Conservation (phyloP, 2,113 vertebrate genomes). For the Dascyllus trimaculatus region DNA sequence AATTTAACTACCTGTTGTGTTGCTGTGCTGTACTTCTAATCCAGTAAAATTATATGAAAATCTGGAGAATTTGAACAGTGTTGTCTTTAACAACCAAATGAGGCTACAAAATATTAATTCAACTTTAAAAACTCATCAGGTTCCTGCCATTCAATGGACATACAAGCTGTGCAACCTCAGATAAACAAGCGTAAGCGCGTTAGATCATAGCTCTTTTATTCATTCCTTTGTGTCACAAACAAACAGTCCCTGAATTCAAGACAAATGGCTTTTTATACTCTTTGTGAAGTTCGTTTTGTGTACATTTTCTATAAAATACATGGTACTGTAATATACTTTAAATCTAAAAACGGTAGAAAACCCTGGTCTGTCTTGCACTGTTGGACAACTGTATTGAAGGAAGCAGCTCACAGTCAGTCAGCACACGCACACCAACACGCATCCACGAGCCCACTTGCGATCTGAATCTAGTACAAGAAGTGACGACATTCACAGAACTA, state of each 20-base stretch:
- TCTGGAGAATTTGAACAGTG: too few species aligned
- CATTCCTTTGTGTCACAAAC: constrained; percentile 79
- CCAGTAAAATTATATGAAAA: background rate
- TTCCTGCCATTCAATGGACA: too few species aligned
- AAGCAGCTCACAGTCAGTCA: constrained; percentile 31
- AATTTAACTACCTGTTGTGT: background rate
- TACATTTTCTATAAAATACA: constrained; percentile 78
- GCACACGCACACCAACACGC: background rate
- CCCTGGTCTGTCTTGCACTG: constrained; percentile 54
- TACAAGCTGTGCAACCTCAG: background rate
- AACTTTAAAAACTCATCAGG: too few species aligned
- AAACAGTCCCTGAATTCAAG: constrained; percentile 83
- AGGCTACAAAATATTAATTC: too few species aligned
- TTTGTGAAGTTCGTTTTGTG: constrained; percentile 59
- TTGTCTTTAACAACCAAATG: background rate
- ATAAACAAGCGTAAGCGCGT: background rate
- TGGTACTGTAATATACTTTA: constrained; percentile 61
- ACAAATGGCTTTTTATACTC: constrained; percentile 78
- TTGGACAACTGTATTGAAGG: constrained; percentile 60
- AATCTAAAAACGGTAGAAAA: constrained; percentile 82
- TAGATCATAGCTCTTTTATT: constrained; percentile 75
- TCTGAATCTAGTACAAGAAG: constrained; percentile 24
- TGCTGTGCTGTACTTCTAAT: constrained; percentile 10
- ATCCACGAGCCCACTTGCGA: constrained; percentile 15
- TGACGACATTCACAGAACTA: constrained; percentile 47